phyloP scores from a whole-genome alignment of 1,140 invertebrate species.

The Drosophila grimshawi region DNA sequence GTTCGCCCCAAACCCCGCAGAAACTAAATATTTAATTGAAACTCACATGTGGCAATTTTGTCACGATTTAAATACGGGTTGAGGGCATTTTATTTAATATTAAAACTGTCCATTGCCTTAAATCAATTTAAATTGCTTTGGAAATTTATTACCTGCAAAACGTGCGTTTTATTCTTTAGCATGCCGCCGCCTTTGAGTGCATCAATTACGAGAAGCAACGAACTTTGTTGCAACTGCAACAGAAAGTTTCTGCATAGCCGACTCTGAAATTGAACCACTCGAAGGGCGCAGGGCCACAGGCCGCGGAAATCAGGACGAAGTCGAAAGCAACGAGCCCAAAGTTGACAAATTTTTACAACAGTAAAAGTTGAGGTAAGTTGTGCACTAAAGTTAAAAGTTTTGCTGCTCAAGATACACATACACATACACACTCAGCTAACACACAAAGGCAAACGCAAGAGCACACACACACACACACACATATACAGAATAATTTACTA shows the following conservation, averaged over 20 bases:
- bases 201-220: conserved; percentile 54
- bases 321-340: conserved; percentile 34
- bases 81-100: conserved; percentile 46
- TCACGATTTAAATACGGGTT: conserved; percentile 46
- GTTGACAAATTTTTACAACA: conserved; percentile 71
- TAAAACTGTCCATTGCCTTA: conserved; percentile 42
- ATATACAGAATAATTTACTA: neutral
- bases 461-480: neutral
- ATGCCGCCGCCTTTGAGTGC: conserved; percentile 51
- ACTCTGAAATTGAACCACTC: conserved; percentile 34
- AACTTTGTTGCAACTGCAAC: conserved; percentile 56
- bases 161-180: conserved; percentile 27
- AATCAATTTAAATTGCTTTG: conserved; percentile 72
- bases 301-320: neutral
- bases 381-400: conserved; percentile 73
- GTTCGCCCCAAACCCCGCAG: conserved; percentile 20
- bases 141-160: conserved; percentile 74
- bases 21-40: conserved; percentile 76
- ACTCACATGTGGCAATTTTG: conserved; percentile 45
- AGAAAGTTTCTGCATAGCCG: conserved; percentile 52
- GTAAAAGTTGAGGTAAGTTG: conserved; percentile 76
- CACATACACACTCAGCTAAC: neutral
- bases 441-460: neutral
- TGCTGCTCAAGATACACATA: conserved; percentile 26
- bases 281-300: neutral